phyloP scores from a whole-genome alignment of 1,140 invertebrate genomes.

The Drosophila guanche region DNA sequence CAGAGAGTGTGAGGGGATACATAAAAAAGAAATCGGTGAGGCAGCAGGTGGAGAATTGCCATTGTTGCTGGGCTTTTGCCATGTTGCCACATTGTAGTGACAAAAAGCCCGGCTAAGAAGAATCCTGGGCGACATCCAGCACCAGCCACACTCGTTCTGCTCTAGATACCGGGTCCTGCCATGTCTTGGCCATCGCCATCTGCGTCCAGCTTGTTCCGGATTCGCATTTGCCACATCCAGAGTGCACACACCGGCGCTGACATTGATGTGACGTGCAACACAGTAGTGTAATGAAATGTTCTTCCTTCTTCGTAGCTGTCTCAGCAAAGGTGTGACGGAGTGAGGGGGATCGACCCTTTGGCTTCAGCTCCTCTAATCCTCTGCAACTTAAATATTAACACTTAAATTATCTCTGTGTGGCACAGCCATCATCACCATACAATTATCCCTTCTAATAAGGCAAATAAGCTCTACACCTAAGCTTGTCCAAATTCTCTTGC shows the following conservation, averaged over 20 bases:
- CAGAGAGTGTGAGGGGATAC: slow-evolving; percentile 18
- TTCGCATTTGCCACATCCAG: slow-evolving; percentile 65
- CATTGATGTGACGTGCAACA: slow-evolving; percentile 77
- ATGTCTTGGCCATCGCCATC: slow-evolving; percentile 46
- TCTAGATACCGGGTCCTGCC: slow-evolving; percentile 28
- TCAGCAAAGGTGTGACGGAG: slow-evolving; percentile 2
- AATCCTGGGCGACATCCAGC: slow-evolving; percentile 52
- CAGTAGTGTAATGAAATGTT: slow-evolving; percentile 77
- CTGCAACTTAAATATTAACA: slow-evolving; percentile 21
- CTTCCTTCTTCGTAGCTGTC: slow-evolving; percentile 9
- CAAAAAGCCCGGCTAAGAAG: slow-evolving; percentile 46
- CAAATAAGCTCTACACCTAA: no score
- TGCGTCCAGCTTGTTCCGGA: slow-evolving; percentile 69
- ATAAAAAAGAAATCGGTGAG: neutral
- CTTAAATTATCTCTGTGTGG: slow-evolving; percentile 9
- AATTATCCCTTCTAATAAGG: slow-evolving; percentile 35
- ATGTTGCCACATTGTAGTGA: slow-evolving; percentile 58
- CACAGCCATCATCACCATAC: neutral
- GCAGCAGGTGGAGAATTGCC: slow-evolving; percentile 16
- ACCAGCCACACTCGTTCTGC: slow-evolving; percentile 31
- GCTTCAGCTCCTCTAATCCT: slow-evolving; percentile 7
- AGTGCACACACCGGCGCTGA: slow-evolving; percentile 51
- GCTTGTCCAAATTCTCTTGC: slow-evolving; percentile 6
- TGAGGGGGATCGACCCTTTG: neutral
- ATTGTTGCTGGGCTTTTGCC: slow-evolving; percentile 9